Conservation (phyloP, 2,888 invertebrate species). For the Argyresthia albistria region DNA sequence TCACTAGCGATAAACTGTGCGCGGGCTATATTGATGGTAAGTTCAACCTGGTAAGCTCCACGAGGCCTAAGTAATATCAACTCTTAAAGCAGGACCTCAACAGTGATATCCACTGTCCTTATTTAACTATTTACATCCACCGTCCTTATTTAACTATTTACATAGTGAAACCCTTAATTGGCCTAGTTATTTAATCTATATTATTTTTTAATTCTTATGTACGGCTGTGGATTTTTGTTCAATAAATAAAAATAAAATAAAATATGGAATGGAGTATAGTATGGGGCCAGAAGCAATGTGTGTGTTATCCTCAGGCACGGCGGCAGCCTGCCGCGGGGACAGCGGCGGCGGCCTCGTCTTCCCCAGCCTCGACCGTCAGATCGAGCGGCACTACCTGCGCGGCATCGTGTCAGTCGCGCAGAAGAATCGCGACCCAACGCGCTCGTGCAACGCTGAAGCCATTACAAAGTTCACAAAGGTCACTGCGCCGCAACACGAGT, state of each 20-base stretch:
- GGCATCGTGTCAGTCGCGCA: slow-evolving; percentile 16
- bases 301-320: slow-evolving; percentile 12
- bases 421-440: slow-evolving; percentile 2
- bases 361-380: slow-evolving; percentile 1
- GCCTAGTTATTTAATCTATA: too few species aligned
- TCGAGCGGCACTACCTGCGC: slow-evolving; percentile 13
- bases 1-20: slow-evolving; percentile 41
- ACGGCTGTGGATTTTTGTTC: too few species aligned
- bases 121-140: not conserved
- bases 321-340: slow-evolving; percentile 15
- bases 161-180: too few species aligned
- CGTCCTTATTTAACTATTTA: too few species aligned
- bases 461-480: slow-evolving; percentile 12
- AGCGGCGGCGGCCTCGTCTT: slow-evolving; percentile 19
- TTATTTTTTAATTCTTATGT: too few species aligned
- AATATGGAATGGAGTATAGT: too few species aligned
- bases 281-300: too few species aligned
- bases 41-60: not conserved
- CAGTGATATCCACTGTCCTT: not conserved
- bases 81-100: not conserved
- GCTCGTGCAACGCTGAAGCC: slow-evolving; percentile 8
- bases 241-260: too few species aligned
- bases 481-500: not conserved
- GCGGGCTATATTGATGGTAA: slow-evolving; percentile 33
- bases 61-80: not conserved